Evolutionary conservation across 2,113 vertebrate genomes (phyloP).

Genomic region (Ctenomys sociabilis): DNA sequence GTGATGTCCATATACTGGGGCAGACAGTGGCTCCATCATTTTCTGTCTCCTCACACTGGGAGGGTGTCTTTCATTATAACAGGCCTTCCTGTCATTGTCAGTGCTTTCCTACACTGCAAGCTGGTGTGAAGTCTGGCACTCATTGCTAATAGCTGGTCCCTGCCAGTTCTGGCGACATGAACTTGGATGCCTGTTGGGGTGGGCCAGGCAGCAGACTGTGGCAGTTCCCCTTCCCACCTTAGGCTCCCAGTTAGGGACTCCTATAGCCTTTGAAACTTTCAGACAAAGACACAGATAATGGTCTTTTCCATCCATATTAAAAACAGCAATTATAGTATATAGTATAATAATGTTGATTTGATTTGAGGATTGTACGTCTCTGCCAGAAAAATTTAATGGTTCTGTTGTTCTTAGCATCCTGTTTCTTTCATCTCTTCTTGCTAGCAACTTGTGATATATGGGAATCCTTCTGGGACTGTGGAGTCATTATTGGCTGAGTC

Average conservation of each 20-base stretch:
- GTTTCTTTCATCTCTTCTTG: not conserved
- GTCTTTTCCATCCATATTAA: slow-evolving; percentile 16
- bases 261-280: not conserved
- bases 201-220: not conserved
- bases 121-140: slow-evolving; percentile 73
- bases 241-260: not conserved
- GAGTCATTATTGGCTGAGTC: not conserved
- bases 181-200: fast-evolving
- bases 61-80: slow-evolving; percentile 40
- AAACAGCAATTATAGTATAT: not conserved
- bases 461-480: not conserved
- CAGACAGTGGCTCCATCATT: slow-evolving; percentile 10
- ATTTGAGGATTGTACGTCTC: slow-evolving; percentile 33
- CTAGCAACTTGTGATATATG: not conserved
- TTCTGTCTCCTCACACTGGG: slow-evolving; percentile 53
- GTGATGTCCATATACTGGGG: not conserved
- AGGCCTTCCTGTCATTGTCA: slow-evolving; percentile 63
- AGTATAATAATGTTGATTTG: not conserved
- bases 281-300: not conserved
- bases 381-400: not conserved
- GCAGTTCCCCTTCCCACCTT: no score
- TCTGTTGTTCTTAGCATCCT: not conserved
- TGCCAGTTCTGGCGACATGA: not conserved
- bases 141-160: slow-evolving; percentile 35
- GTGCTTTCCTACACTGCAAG: slow-evolving; percentile 57